Percentiles rank a stretch among this genome's conserved stretches.
Evolutionary conservation across 2,888 invertebrate species (phyloP).

Genomic region (Acrobasis repandana): DNA sequence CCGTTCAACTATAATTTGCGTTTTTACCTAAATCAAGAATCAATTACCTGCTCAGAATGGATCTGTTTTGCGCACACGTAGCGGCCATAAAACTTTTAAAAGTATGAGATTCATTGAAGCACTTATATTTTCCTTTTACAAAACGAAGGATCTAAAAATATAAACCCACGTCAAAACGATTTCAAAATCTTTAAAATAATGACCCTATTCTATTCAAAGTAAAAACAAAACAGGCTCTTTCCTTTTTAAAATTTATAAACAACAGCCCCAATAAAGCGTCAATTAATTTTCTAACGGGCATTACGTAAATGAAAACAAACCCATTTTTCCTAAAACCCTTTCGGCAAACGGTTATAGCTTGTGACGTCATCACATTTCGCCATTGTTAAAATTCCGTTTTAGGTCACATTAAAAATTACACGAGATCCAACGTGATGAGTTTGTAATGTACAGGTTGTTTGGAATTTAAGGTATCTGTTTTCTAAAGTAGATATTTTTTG

Average conservation of each 20-base stretch:
- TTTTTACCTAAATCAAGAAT: too few species aligned
- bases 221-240: not conserved
- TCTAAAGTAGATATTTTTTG: not conserved
- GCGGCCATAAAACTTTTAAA: too few species aligned
- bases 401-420: constrained; percentile 2
- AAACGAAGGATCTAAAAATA: not conserved
- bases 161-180: not conserved
- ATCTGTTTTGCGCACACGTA: too few species aligned
- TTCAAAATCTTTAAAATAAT: not conserved
- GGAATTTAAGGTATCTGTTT: not conserved
- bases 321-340: constrained; percentile 3
- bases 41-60: too few species aligned
- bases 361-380: constrained; percentile 5
- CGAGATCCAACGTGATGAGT: not conserved
- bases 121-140: too few species aligned
- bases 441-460: not conserved
- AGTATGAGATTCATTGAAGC: too few species aligned
- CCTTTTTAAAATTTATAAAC: constrained; percentile 6
- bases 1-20: too few species aligned
- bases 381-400: constrained; percentile 9
- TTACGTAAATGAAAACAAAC: constrained; percentile 14
- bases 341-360: not conserved
- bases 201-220: not conserved
- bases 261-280: constrained; percentile 1
- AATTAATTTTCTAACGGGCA: constrained; percentile 6